Evolutionary conservation across 2,113 vertebrate species (phyloP), one percentile per base, ranked within the genome.

Genomic region (Agelaius tricolor): DNA sequence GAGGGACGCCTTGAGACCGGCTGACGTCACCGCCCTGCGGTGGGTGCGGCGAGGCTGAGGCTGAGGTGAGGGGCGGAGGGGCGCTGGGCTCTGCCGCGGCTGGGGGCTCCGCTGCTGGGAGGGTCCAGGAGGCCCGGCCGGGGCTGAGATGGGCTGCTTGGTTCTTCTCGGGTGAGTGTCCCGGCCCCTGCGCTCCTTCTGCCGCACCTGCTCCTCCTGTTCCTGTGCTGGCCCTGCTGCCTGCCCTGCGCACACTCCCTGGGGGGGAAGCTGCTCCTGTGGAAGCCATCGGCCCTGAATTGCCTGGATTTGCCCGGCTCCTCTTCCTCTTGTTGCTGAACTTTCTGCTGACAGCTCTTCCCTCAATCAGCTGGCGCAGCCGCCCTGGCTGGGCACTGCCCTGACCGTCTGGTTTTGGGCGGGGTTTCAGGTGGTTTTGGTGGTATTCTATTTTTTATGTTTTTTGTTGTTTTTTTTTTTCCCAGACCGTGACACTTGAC

Each of bases 31-130:
- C 52, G 6, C 7, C 20, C n/a, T 19, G 66, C 4, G 16, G 9
- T 11, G 33, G 41, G 10, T 14, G 47, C 33, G 21, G 44, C 46
- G 14, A 5, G 7, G 37, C 14, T 5, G 52, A 35, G 62, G 47
- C 11, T 4, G 52, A 35, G 63, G 55, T 68, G 55, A 28, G 74
- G 39, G 46, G 13, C 1, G 20, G 21, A 8, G 2, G n/a, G 11
- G 30, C 2, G 7, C 6, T 7, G 28, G 14, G 4, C 26, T 3
- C 3, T 5, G 1, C 2, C 3, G 24, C 14, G 28, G 27, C 4
- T 2, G 6, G 1, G 28, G 13, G 27, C 1, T 20, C 5, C 4
- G 37, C 31, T 23, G 31, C 26, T 9, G 5, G 15, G 5, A 9
- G 31, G 20, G 24, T 19, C 30, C 19, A 3, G 35, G 46, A 10